phyloP scores from a whole-genome alignment of 1,140 invertebrate species.

The Trachelipus rathkii region DNA sequence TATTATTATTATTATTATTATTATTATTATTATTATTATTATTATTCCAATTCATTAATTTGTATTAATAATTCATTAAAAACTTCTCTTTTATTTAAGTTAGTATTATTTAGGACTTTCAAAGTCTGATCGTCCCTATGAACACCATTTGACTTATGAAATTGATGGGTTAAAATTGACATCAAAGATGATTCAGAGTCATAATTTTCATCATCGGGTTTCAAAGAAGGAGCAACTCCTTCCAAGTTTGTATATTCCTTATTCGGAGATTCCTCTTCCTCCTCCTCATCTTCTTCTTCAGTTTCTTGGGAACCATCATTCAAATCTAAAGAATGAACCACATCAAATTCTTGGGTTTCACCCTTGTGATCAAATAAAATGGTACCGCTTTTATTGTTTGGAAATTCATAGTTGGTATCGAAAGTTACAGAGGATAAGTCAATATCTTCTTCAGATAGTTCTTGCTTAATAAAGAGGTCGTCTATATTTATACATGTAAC shows the following conservation, averaged over 20 bases:
- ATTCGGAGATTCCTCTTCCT: not conserved
- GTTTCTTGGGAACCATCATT: not conserved
- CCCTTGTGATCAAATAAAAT: not conserved
- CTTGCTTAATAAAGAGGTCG: not conserved
- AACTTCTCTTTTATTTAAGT: not conserved
- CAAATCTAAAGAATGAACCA: not conserved
- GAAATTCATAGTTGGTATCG: no score
- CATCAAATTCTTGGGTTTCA: not conserved
- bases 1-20: no score
- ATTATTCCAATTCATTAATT: not conserved
- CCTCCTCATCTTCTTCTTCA: not conserved
- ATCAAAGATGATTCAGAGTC: not conserved
- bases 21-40: not conserved
- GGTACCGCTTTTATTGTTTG: no score
- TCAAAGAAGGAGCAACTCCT: no score
- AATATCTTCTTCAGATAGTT: not conserved
- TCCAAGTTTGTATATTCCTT: no score
- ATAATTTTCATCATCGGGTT: not conserved
- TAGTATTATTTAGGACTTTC: not conserved
- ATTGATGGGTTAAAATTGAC: not conserved
- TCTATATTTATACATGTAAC: not conserved
- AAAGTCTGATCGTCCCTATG: not conserved
- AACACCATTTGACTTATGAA: not conserved
- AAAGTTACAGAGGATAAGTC: not conserved
- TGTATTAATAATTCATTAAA: slow-evolving; percentile 3